Conservation (phyloP, 2,113 vertebrate species). For the Microtus ochrogaster region DNA sequence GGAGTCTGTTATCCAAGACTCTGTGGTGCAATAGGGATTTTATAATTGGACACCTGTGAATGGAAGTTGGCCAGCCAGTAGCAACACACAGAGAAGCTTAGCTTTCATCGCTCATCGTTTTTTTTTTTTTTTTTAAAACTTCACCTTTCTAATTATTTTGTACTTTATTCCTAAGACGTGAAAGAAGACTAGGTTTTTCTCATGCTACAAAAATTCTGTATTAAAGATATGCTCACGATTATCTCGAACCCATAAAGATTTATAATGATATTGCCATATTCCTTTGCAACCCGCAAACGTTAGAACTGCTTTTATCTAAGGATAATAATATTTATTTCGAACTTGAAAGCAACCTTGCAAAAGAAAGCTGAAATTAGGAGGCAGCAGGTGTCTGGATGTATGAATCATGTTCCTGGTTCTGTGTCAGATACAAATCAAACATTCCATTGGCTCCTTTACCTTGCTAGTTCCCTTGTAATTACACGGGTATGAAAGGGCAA, state of each 20-base stretch:
- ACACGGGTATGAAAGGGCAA: neutral
- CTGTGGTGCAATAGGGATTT: neutral
- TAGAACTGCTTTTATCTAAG: neutral
- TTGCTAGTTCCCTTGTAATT: neutral
- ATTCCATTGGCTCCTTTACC: neutral
- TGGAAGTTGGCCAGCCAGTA: neutral
- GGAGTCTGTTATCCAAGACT: neutral
- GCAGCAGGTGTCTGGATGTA: neutral
- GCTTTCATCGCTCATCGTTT: neutral
- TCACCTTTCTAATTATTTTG: neutral
- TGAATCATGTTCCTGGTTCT: neutral
- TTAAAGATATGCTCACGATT: neutral
- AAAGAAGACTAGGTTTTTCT: neutral
- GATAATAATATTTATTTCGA: conserved; percentile 12
- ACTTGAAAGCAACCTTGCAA: conserved; percentile 23
- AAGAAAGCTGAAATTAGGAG: conserved; percentile 8
- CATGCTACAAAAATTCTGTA: neutral
- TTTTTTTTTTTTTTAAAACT: too few species aligned
- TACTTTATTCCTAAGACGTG: neutral
- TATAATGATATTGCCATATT: conserved; percentile 6
- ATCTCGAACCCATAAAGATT: neutral
- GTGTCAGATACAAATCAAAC: neutral
- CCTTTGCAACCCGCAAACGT: neutral
- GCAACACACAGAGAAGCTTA: neutral
- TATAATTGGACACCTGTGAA: neutral